A percentile compares a stretch with the other conserved stretches of the same genome.
Evolutionary conservation across 2,888 invertebrate genomes (phyloP).

Genomic region (Dasypogon diadema): DNA sequence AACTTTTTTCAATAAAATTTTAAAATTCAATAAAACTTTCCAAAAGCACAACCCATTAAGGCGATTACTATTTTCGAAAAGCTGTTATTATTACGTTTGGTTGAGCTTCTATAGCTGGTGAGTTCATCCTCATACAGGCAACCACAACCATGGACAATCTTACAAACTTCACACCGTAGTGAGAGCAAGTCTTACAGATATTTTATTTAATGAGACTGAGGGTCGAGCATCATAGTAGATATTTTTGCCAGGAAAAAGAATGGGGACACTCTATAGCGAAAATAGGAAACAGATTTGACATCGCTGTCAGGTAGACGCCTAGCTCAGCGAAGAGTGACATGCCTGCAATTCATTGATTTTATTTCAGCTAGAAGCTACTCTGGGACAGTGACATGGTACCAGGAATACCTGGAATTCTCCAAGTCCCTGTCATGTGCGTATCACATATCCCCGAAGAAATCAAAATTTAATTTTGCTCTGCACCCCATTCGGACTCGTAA

Average conservation of each 20-base stretch:
- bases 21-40: conserved; percentile 56
- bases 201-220: neutral
- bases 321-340: neutral
- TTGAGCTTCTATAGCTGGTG: neutral
- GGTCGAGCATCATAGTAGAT: neutral
- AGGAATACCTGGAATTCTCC: conserved; percentile 6
- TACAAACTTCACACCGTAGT: neutral
- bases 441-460: conserved; percentile 53
- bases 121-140: neutral
- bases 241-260: neutral
- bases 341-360: conserved; percentile 29
- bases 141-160: neutral
- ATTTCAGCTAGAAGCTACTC: conserved; percentile 6
- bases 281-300: neutral
- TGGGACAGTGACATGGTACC: neutral
- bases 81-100: conserved; percentile 31
- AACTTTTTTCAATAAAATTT: conserved; percentile 54
- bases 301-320: neutral
- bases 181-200: neutral
- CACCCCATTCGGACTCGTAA: conserved; percentile 51
- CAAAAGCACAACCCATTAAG: conserved; percentile 50
- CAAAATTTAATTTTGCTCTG: conserved; percentile 54
- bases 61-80: conserved; percentile 52
- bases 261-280: neutral
- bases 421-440: conserved; percentile 49